Evolutionary conservation across 2,888 invertebrate species (phyloP).

Genomic region (Tenodera sinensis): DNA sequence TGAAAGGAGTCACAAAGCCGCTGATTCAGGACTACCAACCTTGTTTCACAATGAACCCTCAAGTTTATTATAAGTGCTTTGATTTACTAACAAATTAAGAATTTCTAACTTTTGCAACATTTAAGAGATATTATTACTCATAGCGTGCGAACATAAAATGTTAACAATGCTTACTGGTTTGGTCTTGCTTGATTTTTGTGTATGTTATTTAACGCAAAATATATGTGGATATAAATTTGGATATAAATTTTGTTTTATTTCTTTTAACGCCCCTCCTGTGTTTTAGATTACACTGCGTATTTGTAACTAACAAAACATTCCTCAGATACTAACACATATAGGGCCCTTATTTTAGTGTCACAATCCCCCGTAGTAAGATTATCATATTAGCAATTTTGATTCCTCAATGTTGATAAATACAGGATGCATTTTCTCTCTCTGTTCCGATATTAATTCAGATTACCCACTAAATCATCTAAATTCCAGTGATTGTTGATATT

Average conservation of each 20-base stretch:
- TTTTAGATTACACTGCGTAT: too few species aligned
- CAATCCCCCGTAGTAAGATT: too few species aligned
- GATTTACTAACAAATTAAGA: not conserved
- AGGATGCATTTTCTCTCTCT: too few species aligned
- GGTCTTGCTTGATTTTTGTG: not conserved
- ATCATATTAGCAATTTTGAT: too few species aligned
- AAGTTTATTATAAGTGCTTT: not conserved
- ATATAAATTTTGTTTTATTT: not conserved
- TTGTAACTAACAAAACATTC: too few species aligned
- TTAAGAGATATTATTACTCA: not conserved
- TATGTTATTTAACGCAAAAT: not conserved
- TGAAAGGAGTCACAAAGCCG: not conserved
- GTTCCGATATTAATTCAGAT: too few species aligned
- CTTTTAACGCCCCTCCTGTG: not conserved
- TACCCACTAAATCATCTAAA: too few species aligned
- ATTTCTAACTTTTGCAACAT: not conserved
- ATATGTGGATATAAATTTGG: not conserved
- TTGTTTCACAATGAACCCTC: not conserved
- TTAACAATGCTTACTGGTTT: not conserved
- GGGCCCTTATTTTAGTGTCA: too few species aligned
- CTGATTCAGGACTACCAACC: not conserved
- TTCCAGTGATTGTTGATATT: too few species aligned
- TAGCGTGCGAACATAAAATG: not conserved
- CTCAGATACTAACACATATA: too few species aligned
- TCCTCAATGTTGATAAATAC: too few species aligned